A percentile compares a stretch with the other conserved stretches of the same genome.
These are phyloP conservation scores for Scleropages formosus DNA, from an alignment of 2,797 vertebrate genomes.

Conservation along the genomic window DNA sequence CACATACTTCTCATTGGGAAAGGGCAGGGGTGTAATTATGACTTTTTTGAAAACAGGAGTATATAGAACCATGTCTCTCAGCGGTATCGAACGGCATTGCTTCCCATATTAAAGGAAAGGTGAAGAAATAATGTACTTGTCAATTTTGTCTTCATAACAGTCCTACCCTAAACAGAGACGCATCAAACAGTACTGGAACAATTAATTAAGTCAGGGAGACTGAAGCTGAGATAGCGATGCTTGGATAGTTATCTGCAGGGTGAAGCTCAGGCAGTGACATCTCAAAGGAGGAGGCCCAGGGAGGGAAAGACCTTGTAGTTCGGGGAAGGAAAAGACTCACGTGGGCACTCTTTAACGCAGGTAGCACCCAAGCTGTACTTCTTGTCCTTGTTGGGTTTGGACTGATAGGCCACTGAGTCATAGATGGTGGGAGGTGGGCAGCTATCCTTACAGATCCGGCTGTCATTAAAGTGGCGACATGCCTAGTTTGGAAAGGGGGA, in stretches of 20 bases:
- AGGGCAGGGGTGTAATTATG: too few species aligned
- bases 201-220: neutral
- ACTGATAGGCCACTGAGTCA: slow-evolving; percentile 74
- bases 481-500: slow-evolving; percentile 64
- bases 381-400: slow-evolving; percentile 80
- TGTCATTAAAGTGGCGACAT: slow-evolving; percentile 88
- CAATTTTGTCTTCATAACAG: too few species aligned
- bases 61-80: too few species aligned
- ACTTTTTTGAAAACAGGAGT: too few species aligned
- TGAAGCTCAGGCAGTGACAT: neutral
- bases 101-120: too few species aligned
- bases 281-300: too few species aligned
- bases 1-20: too few species aligned
- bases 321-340: slow-evolving; percentile 63
- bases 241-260: too few species aligned
- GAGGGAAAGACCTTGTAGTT: neutral
- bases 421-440: slow-evolving; percentile 83
- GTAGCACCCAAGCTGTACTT: slow-evolving; percentile 92
- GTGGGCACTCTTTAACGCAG: slow-evolving; percentile 86
- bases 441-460: slow-evolving; percentile 81
- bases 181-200: too few species aligned
- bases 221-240: neutral
- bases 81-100: too few species aligned
- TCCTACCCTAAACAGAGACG: too few species aligned
- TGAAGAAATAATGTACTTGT: too few species aligned